Evolutionary conservation across 2,888 invertebrate genomes (phyloP), one percentile per base, ranked within the genome.

Genomic region (Monopis laevigella): DNA sequence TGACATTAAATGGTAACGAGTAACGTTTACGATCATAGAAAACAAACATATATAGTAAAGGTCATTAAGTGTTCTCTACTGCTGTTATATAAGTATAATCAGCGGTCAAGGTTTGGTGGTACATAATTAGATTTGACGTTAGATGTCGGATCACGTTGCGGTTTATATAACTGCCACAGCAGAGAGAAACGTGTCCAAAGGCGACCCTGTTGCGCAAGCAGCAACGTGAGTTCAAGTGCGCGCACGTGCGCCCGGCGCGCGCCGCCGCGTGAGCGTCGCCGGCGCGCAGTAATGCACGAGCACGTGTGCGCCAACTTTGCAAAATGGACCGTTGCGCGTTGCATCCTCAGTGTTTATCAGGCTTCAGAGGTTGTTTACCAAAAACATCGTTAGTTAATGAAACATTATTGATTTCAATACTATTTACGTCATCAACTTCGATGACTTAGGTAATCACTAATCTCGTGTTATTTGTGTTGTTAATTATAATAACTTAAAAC

Each of bases 201-300:
- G 52, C 48, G 29, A 16, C 36, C 48, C 49, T 50, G 65, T 32
- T 32, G 32, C 32, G 32, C 32, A 32, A 32, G 32, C 32, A 17
- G 17, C 68, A 75, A 77, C 75, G 78, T 75, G 77, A 71, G 72
- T 70, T 69, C 67, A 71, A 59, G 46, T 59, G 56, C 74, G 77
- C 78, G 77, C 77, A 32, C 32, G 32, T 32, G 32, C 32, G 14
- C 6, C 32, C 32, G 32, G 32, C 32, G 77, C 56, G 50, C 44
- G 27, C 16, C 42, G 66, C 73, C 77, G 63, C 75, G 77, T 75
- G 78, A 77, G 61, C 58, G 53, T 43, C 46, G 52, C 67, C 21
- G 36, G 11, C 24, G 27, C 16, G 5, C 5, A 4, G 4, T 6
- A 4, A n/a, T 12, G 5, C 6, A 4, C 39, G 39, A 16, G 13